Conservation (phyloP, 2,888 invertebrate species). For the Leptopilina syphax region DNA sequence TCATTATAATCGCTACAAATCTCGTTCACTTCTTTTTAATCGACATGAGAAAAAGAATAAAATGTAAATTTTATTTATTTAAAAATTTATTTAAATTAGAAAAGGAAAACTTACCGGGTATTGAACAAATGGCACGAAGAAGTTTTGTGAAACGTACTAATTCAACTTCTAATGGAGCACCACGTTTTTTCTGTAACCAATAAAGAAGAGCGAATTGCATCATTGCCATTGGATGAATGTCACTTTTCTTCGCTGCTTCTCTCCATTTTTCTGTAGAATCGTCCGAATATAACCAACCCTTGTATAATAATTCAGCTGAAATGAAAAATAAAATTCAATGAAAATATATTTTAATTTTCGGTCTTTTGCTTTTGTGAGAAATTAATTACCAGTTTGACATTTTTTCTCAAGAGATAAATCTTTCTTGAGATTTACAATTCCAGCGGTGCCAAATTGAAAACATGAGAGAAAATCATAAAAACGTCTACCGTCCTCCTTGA, state of each 20-base stretch:
- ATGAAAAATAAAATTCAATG: slow-evolving; percentile 30
- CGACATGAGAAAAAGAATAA: too few species aligned
- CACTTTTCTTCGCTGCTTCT: slow-evolving; percentile 75
- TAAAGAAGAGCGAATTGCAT: slow-evolving; percentile 85
- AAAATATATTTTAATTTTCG: background rate
- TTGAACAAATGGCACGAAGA: slow-evolving; percentile 82
- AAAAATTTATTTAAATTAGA: too few species aligned
- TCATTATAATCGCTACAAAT: slow-evolving; percentile 83
- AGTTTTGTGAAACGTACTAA: slow-evolving; percentile 84
- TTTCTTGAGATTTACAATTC: slow-evolving; percentile 75
- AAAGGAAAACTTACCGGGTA: slow-evolving; percentile 76
- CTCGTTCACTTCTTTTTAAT: slow-evolving; percentile 73
- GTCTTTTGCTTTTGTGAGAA: background rate
- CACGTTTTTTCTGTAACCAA: slow-evolving; percentile 81
- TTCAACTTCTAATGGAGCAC: slow-evolving; percentile 79
- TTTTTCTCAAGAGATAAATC: slow-evolving; percentile 73
- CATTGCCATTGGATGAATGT: slow-evolving; percentile 82
- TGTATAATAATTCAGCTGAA: slow-evolving; percentile 74
- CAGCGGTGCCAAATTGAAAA: slow-evolving; percentile 70
- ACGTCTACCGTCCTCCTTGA: slow-evolving; percentile 69
- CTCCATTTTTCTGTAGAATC: slow-evolving; percentile 74
- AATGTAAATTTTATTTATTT: too few species aligned
- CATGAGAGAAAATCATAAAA: slow-evolving; percentile 73
- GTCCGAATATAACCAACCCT: slow-evolving; percentile 74
- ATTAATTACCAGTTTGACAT: slow-evolving; percentile 71